These are phyloP conservation scores for Sitta europaea DNA, from an alignment of 2,113 vertebrate species.

Conservation along the genomic window DNA sequence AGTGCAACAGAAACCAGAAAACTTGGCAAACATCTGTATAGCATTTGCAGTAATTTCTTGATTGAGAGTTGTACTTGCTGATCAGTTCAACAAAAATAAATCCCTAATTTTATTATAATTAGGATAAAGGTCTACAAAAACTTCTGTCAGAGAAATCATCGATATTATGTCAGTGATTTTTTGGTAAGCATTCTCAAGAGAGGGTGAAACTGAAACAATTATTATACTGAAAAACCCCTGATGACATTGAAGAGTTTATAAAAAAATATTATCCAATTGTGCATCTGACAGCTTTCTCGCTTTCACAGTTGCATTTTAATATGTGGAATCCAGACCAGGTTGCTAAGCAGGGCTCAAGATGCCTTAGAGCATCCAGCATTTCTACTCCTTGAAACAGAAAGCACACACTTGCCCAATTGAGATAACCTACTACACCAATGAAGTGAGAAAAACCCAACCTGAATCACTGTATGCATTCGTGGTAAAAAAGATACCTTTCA, in stretches of 20 bases:
- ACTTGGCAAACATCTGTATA: background rate
- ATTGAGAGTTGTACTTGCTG: background rate
- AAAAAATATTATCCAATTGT: background rate
- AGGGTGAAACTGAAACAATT: background rate
- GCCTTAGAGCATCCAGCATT: background rate
- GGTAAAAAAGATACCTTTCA: conserved; percentile 16
- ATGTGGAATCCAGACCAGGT: background rate
- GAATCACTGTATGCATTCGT: background rate
- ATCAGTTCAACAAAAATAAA: background rate
- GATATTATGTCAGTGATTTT: background rate
- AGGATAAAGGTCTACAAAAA: background rate
- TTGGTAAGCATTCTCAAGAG: background rate
- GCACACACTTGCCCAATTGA: background rate
- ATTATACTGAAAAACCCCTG: conserved; percentile 2
- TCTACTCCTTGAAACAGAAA: background rate
- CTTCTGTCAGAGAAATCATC: background rate
- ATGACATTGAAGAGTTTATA: background rate
- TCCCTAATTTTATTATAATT: background rate
- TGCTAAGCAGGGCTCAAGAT: background rate
- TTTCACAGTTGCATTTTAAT: background rate
- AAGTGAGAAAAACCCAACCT: background rate
- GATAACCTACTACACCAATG: background rate
- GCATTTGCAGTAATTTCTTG: background rate
- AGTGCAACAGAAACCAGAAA: background rate
- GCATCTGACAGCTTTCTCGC: background rate